These are phyloP conservation scores for Cichlasoma orientale DNA, from an alignment of 2,797 vertebrate genomes.

Conservation along the genomic window DNA sequence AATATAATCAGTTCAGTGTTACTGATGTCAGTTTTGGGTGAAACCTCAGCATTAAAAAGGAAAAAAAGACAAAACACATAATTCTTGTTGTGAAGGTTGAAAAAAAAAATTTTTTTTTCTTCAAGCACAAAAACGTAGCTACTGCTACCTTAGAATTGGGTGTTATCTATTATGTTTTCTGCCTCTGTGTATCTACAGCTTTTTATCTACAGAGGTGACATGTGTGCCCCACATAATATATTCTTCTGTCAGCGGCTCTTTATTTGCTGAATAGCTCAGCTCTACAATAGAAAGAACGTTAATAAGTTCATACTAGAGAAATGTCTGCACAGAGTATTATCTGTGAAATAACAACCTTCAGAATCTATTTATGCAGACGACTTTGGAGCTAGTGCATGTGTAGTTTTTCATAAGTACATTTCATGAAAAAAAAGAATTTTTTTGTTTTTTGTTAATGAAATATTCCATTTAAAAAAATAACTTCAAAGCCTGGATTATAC, in stretches of 20 bases:
- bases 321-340: slow-evolving; percentile 12
- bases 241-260: slow-evolving; percentile 33
- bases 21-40: no score
- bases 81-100: no score
- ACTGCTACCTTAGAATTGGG: neutral
- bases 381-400: neutral
- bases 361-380: slow-evolving; percentile 31
- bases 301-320: slow-evolving; percentile 8
- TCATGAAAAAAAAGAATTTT: neutral
- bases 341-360: slow-evolving; percentile 31
- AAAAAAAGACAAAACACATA: no score
- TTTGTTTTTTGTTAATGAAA: neutral
- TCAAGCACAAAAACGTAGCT: no score
- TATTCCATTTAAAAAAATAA: slow-evolving; percentile 20
- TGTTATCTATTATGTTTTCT: slow-evolving; percentile 4
- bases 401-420: slow-evolving; percentile 16
- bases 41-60: no score
- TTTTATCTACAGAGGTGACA: slow-evolving; percentile 8
- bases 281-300: slow-evolving; percentile 7
- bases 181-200: slow-evolving; percentile 8
- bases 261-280: slow-evolving; percentile 31
- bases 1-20: no score
- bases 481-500: neutral
- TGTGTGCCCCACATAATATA: neutral
- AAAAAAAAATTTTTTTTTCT: no score